These are phyloP conservation scores for Drosophila austrosaltans DNA, from an alignment of 2,888 invertebrate genomes.

Conservation along the genomic window DNA sequence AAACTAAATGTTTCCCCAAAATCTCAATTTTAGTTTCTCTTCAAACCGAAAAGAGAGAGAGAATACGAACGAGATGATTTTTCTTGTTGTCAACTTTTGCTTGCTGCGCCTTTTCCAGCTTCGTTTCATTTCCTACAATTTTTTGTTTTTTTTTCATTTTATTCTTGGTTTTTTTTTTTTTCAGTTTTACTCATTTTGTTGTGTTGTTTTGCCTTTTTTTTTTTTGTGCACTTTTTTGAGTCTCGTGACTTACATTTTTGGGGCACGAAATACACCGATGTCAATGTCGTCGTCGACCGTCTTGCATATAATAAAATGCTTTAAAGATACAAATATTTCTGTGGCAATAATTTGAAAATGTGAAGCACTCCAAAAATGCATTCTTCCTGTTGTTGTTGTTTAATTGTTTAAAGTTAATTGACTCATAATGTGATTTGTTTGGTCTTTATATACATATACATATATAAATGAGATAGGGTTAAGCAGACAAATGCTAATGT, in stretches of 20 bases:
- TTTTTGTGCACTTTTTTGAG: conserved; percentile 28
- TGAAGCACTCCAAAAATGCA: background rate
- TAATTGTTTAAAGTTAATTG: too few species aligned
- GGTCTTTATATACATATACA: too few species aligned
- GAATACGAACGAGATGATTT: conserved; percentile 2
- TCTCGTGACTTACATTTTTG: conserved; percentile 61
- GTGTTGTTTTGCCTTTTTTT: conserved; percentile 15
- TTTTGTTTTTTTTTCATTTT: background rate
- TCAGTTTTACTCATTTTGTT: conserved; percentile 22
- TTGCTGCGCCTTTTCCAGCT: conserved; percentile 30
- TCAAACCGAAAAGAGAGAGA: background rate
- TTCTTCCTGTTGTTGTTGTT: background rate
- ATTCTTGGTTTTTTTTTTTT: conserved; percentile 15
- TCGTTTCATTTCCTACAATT: conserved; percentile 19
- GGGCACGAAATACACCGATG: conserved; percentile 52
- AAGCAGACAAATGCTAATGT: too few species aligned
- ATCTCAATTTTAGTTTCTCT: conserved; percentile 9
- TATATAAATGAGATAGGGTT: too few species aligned
- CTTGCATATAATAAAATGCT: conserved; percentile 18
- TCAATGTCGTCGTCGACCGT: conserved; percentile 57
- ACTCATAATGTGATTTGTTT: too few species aligned
- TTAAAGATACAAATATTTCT: conserved; percentile 8
- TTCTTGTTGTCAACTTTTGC: conserved; percentile 21
- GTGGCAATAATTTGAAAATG: background rate
- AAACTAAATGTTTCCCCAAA: conserved; percentile 31